phyloP scores from a whole-genome alignment of 2,797 vertebrate genomes.

The Knipowitschia caucasica region DNA sequence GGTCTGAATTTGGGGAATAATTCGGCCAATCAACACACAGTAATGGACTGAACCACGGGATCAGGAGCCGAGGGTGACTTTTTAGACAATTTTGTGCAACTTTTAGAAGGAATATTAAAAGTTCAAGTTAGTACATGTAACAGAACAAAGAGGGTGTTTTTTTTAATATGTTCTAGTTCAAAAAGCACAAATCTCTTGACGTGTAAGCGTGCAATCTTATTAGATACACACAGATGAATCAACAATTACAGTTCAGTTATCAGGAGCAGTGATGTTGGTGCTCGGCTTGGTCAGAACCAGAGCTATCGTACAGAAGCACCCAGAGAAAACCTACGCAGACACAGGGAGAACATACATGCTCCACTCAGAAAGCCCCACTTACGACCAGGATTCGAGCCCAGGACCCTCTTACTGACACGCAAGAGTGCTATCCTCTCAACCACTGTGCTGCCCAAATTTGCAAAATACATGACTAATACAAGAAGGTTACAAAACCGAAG shows the following conservation, averaged over 20 bases:
- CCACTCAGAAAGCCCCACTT: too few species aligned
- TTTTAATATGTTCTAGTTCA: background rate
- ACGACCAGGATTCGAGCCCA: too few species aligned
- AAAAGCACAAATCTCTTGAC: slow-evolving; percentile 1
- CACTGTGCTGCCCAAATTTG: too few species aligned
- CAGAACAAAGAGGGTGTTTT: background rate
- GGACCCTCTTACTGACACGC: too few species aligned
- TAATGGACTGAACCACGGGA: slow-evolving; percentile 47
- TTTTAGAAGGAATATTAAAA: background rate
- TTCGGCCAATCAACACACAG: slow-evolving; percentile 42
- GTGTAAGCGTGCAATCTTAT: background rate
- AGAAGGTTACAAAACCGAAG: slow-evolving; percentile 10
- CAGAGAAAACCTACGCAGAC: too few species aligned
- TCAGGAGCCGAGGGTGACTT: slow-evolving; percentile 26
- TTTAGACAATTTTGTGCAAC: slow-evolving; percentile 22
- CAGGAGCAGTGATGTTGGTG: too few species aligned
- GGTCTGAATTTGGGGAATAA: slow-evolving; percentile 17
- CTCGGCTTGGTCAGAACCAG: too few species aligned
- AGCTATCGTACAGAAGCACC: too few species aligned
- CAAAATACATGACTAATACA: slow-evolving; percentile 1
- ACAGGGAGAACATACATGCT: too few species aligned
- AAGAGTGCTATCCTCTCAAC: too few species aligned
- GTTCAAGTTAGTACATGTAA: background rate
- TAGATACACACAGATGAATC: too few species aligned
- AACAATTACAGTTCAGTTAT: too few species aligned